Conservation (phyloP, 2,888 invertebrate genomes). For the Drosophila robusta region DNA sequence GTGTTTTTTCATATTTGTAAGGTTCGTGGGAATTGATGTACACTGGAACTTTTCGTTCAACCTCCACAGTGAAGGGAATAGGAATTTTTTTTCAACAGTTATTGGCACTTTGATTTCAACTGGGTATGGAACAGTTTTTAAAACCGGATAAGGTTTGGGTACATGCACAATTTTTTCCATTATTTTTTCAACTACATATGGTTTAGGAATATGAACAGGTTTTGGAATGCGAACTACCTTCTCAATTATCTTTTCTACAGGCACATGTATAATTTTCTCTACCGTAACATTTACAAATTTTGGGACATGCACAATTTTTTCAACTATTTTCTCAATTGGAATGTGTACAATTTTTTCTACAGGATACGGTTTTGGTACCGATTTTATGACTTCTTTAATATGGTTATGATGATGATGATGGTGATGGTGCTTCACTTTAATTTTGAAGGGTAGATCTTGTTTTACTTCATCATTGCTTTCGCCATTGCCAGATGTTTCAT, state of each 20-base stretch:
- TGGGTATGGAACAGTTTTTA: constrained; percentile 64
- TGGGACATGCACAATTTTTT: constrained; percentile 84
- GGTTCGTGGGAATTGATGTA: constrained; percentile 83
- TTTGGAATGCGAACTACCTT: constrained; percentile 86
- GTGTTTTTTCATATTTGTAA: constrained; percentile 78
- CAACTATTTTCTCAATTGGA: constrained; percentile 86
- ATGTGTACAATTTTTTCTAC: constrained; percentile 85
- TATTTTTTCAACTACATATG: constrained; percentile 86
- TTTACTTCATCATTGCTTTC: constrained; percentile 27
- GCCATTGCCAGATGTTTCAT: constrained; percentile 40
- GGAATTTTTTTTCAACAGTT: constrained; percentile 71
- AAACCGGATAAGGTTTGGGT: constrained; percentile 83
- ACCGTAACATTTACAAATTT: constrained; percentile 87
- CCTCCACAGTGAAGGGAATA: constrained; percentile 81
- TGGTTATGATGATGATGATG: constrained; percentile 89
- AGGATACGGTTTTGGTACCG: constrained; percentile 86
- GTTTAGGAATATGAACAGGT: constrained; percentile 86
- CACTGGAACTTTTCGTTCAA: constrained; percentile 85
- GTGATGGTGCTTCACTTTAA: constrained; percentile 87
- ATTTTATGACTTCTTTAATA: constrained; percentile 87
- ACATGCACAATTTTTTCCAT: constrained; percentile 86
- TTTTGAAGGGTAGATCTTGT: constrained; percentile 57
- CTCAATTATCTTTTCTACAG: constrained; percentile 85
- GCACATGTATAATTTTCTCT: constrained; percentile 85
- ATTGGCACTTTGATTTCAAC: constrained; percentile 84